Percentiles rank a stretch among this genome's conserved stretches.
Evolutionary conservation across 2,797 vertebrate genomes (phyloP).

Genomic region (Luscinia megarhynchos): DNA sequence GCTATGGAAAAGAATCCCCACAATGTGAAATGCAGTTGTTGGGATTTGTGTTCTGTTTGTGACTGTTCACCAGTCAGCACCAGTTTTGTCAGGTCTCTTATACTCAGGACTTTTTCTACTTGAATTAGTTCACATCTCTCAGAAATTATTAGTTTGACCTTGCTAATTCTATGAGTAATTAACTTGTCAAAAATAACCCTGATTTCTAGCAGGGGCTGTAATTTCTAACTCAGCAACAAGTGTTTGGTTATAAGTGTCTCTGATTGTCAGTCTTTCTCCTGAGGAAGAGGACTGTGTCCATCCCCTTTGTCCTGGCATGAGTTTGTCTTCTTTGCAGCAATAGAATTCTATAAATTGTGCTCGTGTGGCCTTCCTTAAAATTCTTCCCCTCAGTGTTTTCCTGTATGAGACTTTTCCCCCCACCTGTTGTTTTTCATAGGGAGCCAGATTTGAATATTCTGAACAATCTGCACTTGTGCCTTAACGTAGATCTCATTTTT

Average conservation of each 20-base stretch:
- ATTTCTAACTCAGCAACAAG: background rate
- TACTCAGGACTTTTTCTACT: constrained; percentile 13
- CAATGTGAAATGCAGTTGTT: background rate
- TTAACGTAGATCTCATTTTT: background rate
- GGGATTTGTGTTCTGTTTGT: background rate
- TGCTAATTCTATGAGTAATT: background rate
- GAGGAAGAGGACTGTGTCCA: background rate
- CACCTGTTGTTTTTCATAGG: background rate
- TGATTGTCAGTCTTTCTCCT: background rate
- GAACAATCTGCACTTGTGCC: background rate
- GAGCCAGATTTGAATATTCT: background rate
- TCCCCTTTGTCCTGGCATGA: background rate
- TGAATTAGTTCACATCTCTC: background rate
- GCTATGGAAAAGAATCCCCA: background rate
- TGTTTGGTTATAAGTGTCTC: background rate
- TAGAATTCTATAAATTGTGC: background rate
- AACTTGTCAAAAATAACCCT: background rate
- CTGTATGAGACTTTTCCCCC: rapidly evolving
- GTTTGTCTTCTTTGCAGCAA: background rate
- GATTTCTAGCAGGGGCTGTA: background rate
- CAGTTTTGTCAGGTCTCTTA: background rate
- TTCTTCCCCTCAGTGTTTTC: background rate
- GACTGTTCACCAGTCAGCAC: background rate
- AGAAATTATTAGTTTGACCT: background rate
- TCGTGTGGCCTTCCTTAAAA: background rate